A percentile compares a stretch with the other conserved stretches of the same genome.
Conservation (phyloP, 2,888 invertebrate genomes). For the Dicranocentrus wangi region DNA sequence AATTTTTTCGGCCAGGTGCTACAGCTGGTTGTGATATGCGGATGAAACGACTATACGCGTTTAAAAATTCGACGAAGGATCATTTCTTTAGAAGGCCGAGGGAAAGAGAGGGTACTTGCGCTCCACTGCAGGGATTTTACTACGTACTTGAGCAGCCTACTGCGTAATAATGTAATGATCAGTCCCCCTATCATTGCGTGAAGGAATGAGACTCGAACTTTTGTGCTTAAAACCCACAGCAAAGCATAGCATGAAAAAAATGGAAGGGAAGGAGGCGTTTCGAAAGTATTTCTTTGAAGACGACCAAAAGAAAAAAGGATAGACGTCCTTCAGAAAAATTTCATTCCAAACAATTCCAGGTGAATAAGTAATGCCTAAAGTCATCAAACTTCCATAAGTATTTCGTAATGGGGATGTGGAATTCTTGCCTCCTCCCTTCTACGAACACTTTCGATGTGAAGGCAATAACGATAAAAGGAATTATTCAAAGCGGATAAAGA, state of each 20-base stretch:
- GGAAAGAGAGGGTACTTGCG: no score
- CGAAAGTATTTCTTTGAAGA: slow-evolving; percentile 64
- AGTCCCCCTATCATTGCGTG: slow-evolving; percentile 20
- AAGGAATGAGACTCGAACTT: slow-evolving; percentile 15
- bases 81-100: no score
- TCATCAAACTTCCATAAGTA: not conserved
- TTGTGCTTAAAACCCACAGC: slow-evolving; percentile 1
- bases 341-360: slow-evolving; percentile 60
- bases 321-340: slow-evolving; percentile 71
- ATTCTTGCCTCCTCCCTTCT: not conserved
- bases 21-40: not conserved
- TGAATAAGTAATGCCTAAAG: no score
- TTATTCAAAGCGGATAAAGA: not conserved
- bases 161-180: no score
- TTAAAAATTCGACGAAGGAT: slow-evolving; percentile 9
- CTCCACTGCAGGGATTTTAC: not conserved
- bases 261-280: slow-evolving; percentile 57
- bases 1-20: slow-evolving; percentile 31
- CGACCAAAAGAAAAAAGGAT: not conserved
- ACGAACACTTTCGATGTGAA: not conserved
- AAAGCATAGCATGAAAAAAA: slow-evolving; percentile 20
- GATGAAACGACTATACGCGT: slow-evolving; percentile 2
- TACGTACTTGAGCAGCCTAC: no score
- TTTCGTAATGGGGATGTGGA: not conserved
- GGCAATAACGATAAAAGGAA: not conserved